phyloP scores from a whole-genome alignment of 2,888 invertebrate species.

The Dynastes tityus region DNA sequence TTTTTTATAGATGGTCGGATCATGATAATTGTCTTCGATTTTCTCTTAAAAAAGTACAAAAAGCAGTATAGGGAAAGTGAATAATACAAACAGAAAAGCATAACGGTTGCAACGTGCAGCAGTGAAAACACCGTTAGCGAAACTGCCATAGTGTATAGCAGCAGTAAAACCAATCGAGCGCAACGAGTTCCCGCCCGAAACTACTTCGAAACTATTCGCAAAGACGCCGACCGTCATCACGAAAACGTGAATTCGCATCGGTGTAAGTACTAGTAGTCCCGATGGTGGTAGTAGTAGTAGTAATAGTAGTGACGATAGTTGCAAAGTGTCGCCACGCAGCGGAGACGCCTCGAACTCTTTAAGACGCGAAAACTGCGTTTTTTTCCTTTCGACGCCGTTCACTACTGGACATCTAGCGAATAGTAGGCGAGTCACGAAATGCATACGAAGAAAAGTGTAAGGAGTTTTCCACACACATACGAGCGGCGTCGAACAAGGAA shows the following conservation, averaged over 20 bases:
- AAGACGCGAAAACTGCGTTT: conserved; percentile 57
- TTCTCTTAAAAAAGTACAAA: conserved; percentile 8
- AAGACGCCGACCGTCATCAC: conserved; percentile 30
- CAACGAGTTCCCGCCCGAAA: conserved; percentile 40
- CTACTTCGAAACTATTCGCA: conserved; percentile 37
- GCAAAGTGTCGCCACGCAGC: conserved; percentile 66
- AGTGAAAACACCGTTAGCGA: conserved; percentile 43
- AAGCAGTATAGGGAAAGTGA: conserved; percentile 16
- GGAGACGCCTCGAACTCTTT: conserved; percentile 65
- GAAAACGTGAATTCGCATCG: neutral
- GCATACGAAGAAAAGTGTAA: conserved; percentile 39
- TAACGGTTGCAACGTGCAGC: conserved; percentile 22
- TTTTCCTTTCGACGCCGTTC: conserved; percentile 59
- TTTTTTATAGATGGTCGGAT: neutral
- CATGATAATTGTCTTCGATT: conserved; percentile 14
- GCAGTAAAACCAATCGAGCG: conserved; percentile 45
- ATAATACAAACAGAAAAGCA: neutral
- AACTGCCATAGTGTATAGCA: conserved; percentile 30
- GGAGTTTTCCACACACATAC: conserved; percentile 31
- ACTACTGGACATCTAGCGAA: conserved; percentile 68
- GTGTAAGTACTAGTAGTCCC: neutral
- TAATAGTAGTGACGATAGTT: conserved; percentile 29
- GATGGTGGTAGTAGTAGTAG: neutral
- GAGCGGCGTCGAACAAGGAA: conserved; percentile 14
- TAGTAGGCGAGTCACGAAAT: conserved; percentile 65